A percentile compares a stretch with the other conserved stretches of the same genome.
Conservation (phyloP, 2,888 invertebrate genomes). For the Limulus polyphemus region DNA sequence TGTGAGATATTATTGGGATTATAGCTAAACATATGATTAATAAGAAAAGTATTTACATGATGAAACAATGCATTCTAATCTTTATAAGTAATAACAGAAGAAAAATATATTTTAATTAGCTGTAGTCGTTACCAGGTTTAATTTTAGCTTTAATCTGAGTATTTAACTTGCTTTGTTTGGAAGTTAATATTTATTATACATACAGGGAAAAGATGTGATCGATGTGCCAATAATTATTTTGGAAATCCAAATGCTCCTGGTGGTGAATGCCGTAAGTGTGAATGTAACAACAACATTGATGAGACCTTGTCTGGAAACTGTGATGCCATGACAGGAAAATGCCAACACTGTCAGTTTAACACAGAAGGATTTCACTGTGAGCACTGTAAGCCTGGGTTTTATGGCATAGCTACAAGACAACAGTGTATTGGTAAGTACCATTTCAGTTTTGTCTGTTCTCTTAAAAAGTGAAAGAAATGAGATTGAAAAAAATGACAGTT, state of each 20-base stretch:
- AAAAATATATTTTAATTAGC: too few relatives aligned
- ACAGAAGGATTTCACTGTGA: slow-evolving; percentile 90
- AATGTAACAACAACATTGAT: slow-evolving; percentile 88
- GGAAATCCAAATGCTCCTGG: slow-evolving; percentile 72
- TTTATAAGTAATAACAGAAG: too few relatives aligned
- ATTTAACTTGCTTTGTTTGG: background rate
- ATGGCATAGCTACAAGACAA: slow-evolving; percentile 72
- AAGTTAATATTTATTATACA: background rate
- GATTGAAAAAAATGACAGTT: too few relatives aligned
- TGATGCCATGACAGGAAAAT: slow-evolving; percentile 76
- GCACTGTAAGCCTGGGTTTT: slow-evolving; percentile 71
- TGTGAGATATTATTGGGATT: too few relatives aligned
- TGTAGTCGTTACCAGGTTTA: too few relatives aligned
- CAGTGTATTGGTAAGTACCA: slow-evolving; percentile 49
- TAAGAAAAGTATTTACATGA: too few relatives aligned
- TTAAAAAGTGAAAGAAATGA: too few relatives aligned
- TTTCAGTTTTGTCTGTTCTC: background rate
- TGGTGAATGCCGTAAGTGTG: slow-evolving; percentile 59
- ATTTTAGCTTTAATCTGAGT: too few relatives aligned
- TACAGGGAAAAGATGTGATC: slow-evolving; percentile 62
- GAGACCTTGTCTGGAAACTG: slow-evolving; percentile 74
- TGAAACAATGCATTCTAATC: too few relatives aligned
- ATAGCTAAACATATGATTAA: too few relatives aligned
- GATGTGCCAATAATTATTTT: slow-evolving; percentile 87
- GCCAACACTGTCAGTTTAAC: slow-evolving; percentile 79